Evolutionary conservation across 2,113 vertebrate species (phyloP), one percentile per base, ranked within the genome.

Genomic region (Microcebus jonahi): DNA sequence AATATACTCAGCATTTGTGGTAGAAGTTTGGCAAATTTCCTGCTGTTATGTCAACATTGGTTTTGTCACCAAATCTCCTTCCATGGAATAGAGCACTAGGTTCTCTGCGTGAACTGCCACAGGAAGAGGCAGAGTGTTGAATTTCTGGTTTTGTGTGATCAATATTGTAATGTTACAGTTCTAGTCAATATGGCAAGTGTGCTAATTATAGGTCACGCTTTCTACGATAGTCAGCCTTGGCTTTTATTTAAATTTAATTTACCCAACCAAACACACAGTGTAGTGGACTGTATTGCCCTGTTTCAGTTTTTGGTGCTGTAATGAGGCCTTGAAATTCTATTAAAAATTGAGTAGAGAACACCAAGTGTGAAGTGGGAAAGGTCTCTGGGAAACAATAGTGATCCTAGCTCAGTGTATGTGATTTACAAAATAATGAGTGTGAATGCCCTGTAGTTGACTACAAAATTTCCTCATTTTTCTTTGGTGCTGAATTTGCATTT

Each of bases 1-100:
- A 93, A 63, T 50, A 65, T 42, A 42, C 79, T 92, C 89, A 90
- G 97, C 88, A 91, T 96, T 93, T 89, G 45, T 50, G 71, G 90
- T 89, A 53, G 92, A 97, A 90, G 90, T 96, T 91, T 96, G 96
- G 59, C 91, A 92, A 86, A 91, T 90, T 45, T 11, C 59, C 95
- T 55, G 55, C 91, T 92, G 68, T 96, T 97, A 36, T 61, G 10
- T 31, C 73, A 83, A 55, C 87, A 55, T 42, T n/a, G 67, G 15
- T 53, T 8, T 59, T 63, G 34, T 96, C 59, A 5, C 84, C 65
- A 53, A 39, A 53, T 95, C 81, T 93, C 50, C 68, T 95, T 90
- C 96, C 71, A 4, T 96, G 94, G 92, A 95, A 53, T 20, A 42
- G 83, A 96, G 57, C 93, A 92, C 53, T 77, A 25, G 96, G 97